Conservation (phyloP, 2,797 vertebrate genomes). For the Picus viridis region DNA sequence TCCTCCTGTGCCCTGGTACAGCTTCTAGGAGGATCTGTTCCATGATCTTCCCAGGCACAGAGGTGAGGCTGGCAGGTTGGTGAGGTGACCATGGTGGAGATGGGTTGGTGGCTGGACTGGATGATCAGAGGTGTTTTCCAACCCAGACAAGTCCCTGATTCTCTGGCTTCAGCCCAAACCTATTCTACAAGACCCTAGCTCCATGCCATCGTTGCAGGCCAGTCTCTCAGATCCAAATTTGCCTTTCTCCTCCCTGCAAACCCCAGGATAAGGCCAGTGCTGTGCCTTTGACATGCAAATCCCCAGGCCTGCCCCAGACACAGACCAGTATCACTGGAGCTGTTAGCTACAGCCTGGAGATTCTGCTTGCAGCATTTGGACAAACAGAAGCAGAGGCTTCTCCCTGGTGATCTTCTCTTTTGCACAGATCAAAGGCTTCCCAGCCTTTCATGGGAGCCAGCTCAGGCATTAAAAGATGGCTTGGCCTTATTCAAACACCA, state of each 20-base stretch:
- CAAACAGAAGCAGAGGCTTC: slow-evolving; percentile 60
- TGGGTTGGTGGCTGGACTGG: too few relatives aligned
- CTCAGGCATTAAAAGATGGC: slow-evolving; percentile 58
- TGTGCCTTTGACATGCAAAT: slow-evolving; percentile 59
- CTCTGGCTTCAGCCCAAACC: background rate
- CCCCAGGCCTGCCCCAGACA: slow-evolving; percentile 16
- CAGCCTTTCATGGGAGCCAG: slow-evolving; percentile 50
- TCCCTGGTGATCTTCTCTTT: slow-evolving; percentile 57
- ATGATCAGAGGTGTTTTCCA: too few relatives aligned
- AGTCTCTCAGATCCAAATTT: background rate
- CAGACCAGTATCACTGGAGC: slow-evolving; percentile 40
- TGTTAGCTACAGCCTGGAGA: slow-evolving; percentile 44
- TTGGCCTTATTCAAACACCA: slow-evolving; percentile 52
- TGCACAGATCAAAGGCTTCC: slow-evolving; percentile 59
- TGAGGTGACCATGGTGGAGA: too few relatives aligned
- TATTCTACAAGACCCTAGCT: background rate
- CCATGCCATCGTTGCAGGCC: background rate
- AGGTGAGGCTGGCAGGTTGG: too few relatives aligned
- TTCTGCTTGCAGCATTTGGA: slow-evolving; percentile 53
- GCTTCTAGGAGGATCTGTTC: too few relatives aligned
- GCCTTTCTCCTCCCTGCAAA: background rate
- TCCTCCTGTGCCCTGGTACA: too few relatives aligned
- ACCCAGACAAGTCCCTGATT: too few relatives aligned
- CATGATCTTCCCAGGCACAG: too few relatives aligned
- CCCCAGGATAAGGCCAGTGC: slow-evolving; percentile 8